A percentile compares a stretch with the other conserved stretches of the same genome.
phyloP scores from a whole-genome alignment of 2,113 vertebrate genomes.

The Heterotis niloticus region DNA sequence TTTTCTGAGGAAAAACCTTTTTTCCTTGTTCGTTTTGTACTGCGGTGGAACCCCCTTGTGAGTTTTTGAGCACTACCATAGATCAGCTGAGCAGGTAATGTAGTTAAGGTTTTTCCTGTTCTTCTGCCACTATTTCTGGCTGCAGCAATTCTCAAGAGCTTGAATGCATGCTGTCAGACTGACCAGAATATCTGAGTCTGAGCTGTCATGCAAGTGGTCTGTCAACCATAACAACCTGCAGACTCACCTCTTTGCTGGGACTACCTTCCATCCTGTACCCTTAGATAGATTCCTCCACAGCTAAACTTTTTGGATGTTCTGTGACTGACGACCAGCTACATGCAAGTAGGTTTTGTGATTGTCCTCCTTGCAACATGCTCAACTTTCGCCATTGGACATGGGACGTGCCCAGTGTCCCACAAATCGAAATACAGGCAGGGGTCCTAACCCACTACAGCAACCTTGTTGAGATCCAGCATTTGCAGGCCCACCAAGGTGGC shows the following conservation, averaged over 20 bases:
- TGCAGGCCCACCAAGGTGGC: neutral
- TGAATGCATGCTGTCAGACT: neutral
- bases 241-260: neutral
- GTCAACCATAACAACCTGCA: neutral
- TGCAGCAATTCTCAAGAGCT: neutral
- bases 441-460: slow-evolving; percentile 33
- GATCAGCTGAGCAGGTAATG: neutral
- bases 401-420: slow-evolving; percentile 35
- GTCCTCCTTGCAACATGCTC: slow-evolving; percentile 28
- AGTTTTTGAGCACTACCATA: neutral
- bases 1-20: neutral
- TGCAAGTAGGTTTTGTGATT: neutral
- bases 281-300: neutral
- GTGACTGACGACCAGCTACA: neutral
- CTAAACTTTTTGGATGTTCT: neutral
- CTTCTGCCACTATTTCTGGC: neutral
- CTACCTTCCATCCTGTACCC: slow-evolving; percentile 1
- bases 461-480: slow-evolving; percentile 27
- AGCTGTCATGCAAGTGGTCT: neutral
- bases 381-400: slow-evolving; percentile 43
- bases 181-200: neutral
- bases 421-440: slow-evolving; percentile 7
- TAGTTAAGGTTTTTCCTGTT: no score
- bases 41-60: neutral
- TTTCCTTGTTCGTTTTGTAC: neutral